Base-by-base conservation (phyloP, 2,113 vertebrate genomes). In the Bettongia penicillata region DNA sequence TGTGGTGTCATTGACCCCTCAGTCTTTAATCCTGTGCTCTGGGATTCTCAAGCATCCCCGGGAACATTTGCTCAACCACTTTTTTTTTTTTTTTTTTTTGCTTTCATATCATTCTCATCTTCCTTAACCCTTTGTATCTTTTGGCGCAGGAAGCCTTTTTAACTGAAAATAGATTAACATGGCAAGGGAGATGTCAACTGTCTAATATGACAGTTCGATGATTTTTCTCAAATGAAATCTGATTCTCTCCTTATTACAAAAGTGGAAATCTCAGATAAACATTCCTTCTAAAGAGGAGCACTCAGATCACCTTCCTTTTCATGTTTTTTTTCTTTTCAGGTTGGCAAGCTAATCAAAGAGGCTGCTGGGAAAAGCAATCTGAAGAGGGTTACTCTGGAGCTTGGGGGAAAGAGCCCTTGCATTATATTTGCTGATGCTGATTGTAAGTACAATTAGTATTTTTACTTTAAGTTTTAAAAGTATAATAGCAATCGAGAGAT, bases 381-480 rank as follows among this genome's bases (percentile, higher is more conserved):
- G 97, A 99, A 99, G 97, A 99, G 99, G 95, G 99, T 99, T 95
- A 99, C 99, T 8, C 93, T 99, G 95, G 99, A 99, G 97, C 99
- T 99, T 0, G 99, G 99, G 5, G 99, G 99, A 11, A 99, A 99
- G 98, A 99, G 99, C 96, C 99, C 99, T 55, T 99, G 98, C 94
- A 99, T 99, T 49, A 98, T 99, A 98, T 99, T 99, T 97, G 99
- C 99, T 0, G 99, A 99, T 51, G 99, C 99, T 9, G 99, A 99
- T 95, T 95, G 99, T 99, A 97, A 99, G 99, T 99, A 95, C 0
- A 3, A 31, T 24, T 16, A 1, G 53, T 90, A 51, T 55, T 68
- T 16, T 93, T 7, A 31, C 8, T 77, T 84, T 84, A 23, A 43
- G 19, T 84, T 43, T 84, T 43, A 43, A 84, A n/a, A 68, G 23